Evolutionary conservation across 2,797 vertebrate species (phyloP).

Genomic region (Siniperca undulata): DNA sequence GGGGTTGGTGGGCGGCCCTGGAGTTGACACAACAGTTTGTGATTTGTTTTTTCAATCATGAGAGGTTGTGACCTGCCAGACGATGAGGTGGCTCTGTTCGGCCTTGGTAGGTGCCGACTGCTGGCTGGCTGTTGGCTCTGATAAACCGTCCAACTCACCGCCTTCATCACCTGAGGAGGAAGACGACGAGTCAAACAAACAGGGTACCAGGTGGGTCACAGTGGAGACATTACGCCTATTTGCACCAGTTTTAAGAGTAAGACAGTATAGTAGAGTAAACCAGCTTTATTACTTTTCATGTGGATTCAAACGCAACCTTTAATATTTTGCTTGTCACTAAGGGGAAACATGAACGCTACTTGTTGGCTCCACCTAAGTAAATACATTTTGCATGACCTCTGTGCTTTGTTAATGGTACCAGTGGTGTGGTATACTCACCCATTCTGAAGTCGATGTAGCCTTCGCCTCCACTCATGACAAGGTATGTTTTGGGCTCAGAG

Average conservation of each 20-base stretch:
- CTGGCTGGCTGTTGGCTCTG: conserved; percentile 83
- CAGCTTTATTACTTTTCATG: not conserved
- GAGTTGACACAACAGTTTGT: conserved; percentile 38
- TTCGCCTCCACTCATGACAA: conserved; percentile 97
- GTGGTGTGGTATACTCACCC: conserved; percentile 82
- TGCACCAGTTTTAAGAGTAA: not conserved
- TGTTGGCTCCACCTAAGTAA: not conserved
- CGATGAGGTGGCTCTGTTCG: conserved; percentile 97
- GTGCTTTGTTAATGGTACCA: not conserved
- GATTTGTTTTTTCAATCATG: conserved; percentile 85
- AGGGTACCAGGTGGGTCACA: not conserved
- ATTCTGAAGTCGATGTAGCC: conserved; percentile 99
- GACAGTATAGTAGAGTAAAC: too few species aligned
- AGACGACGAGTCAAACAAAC: conserved; percentile 21
- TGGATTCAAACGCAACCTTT: not conserved
- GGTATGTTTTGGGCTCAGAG: conserved; percentile 85
- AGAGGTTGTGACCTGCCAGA: conserved; percentile 95
- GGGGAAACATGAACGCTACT: fast-evolving
- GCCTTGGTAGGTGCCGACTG: conserved; percentile 91
- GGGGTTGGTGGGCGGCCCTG: conserved; percentile 45
- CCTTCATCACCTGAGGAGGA: conserved; percentile 91
- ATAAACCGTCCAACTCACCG: conserved; percentile 90
- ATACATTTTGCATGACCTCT: not conserved
- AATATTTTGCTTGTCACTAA: not conserved
- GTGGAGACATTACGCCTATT: not conserved